These are phyloP conservation scores for Natrix natrix DNA, from an alignment of 2,797 vertebrate species.

Conservation along the genomic window DNA sequence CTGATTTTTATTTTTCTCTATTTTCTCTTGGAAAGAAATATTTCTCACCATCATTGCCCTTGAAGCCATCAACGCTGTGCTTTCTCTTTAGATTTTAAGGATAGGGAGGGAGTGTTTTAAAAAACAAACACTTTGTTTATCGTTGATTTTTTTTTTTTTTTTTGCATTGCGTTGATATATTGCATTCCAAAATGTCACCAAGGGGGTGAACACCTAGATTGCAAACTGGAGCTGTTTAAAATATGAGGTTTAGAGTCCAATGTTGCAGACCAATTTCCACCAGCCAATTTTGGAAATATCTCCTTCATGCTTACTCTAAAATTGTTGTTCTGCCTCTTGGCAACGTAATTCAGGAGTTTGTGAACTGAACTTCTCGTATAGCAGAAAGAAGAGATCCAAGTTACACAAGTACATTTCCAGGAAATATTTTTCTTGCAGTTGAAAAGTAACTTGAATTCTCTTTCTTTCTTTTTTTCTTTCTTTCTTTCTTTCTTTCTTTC, in stretches of 20 bases:
- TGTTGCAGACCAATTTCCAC: not conserved
- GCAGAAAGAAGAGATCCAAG: not conserved
- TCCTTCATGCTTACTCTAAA: not conserved
- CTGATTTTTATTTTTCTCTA: not conserved
- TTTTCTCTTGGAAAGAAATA: not conserved
- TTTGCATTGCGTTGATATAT: not conserved
- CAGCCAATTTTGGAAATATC: not conserved
- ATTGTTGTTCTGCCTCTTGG: not conserved
- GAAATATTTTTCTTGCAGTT: conserved; percentile 1
- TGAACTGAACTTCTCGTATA: not conserved
- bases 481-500: not conserved
- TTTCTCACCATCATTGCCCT: not conserved
- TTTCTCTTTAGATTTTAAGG: not conserved
- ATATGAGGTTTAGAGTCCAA: not conserved
- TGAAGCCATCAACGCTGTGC: not conserved
- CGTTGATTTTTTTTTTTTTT: not conserved
- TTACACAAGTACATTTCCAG: not conserved
- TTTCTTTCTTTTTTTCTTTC: not conserved
- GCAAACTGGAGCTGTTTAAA: not conserved
- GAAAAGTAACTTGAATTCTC: not conserved
- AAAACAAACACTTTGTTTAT: not conserved
- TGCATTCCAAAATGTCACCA: not conserved
- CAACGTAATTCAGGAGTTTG: not conserved
- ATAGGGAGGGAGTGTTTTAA: not conserved
- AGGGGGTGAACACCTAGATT: not conserved